Percentiles rank a stretch among this genome's conserved stretches.
These are phyloP conservation scores for Trochalopteron elliotii DNA, from an alignment of 2,113 vertebrate genomes.

Conservation along the genomic window DNA sequence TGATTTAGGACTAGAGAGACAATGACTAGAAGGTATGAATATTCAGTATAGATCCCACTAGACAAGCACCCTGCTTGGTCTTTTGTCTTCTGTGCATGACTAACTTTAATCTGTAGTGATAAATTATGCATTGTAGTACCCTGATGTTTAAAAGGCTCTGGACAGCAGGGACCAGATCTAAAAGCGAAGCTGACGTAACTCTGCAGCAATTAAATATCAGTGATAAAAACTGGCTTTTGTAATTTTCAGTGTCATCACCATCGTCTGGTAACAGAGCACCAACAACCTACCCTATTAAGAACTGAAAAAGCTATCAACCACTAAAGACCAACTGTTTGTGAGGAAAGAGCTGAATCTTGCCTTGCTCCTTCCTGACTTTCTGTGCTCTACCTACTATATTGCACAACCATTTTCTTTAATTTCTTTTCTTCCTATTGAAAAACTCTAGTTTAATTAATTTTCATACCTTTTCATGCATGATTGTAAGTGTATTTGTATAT, in stretches of 20 bases:
- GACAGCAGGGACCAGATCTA: not conserved
- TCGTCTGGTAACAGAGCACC: not conserved
- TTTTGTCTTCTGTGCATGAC: not conserved
- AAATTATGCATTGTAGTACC: constrained; percentile 5
- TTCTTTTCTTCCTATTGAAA: not conserved
- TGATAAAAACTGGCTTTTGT: not conserved
- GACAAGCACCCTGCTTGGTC: not conserved
- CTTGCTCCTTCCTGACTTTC: not conserved
- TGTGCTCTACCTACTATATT: rapidly evolving
- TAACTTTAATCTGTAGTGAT: not conserved
- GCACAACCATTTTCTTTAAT: not conserved
- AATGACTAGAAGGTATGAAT: not conserved
- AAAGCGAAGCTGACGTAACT: not conserved
- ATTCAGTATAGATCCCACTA: not conserved
- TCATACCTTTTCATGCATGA: not conserved
- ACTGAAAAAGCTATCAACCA: not conserved
- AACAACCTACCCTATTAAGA: not conserved
- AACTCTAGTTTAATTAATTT: not conserved
- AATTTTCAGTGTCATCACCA: not conserved
- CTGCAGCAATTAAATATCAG: not conserved
- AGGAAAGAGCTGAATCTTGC: not conserved
- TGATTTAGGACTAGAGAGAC: not conserved
- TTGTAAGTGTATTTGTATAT: not conserved
- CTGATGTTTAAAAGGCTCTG: not conserved
- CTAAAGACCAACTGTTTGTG: not conserved